Conservation (phyloP, 2,888 invertebrate species). For the Dromius quadrimaculatus region DNA sequence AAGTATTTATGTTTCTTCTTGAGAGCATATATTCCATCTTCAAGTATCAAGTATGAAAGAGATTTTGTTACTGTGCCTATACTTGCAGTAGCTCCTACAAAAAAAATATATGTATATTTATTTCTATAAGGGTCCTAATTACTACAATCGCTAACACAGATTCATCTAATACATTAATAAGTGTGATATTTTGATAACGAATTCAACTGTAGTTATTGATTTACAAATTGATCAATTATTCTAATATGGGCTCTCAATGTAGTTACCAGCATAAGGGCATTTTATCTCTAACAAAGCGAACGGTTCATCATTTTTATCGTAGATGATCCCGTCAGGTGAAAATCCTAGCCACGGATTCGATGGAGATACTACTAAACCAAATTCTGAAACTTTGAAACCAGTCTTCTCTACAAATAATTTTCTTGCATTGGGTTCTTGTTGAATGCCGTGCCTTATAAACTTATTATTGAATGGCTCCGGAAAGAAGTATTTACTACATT, state of each 20-base stretch:
- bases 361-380: neutral
- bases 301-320: constrained; percentile 5
- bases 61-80: no score
- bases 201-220: no score
- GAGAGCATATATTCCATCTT: constrained; percentile 6
- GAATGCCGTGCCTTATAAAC: constrained; percentile 5
- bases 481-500: constrained; percentile 25
- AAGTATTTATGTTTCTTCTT: constrained; percentile 52
- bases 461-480: constrained; percentile 17
- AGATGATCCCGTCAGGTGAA: constrained; percentile 31
- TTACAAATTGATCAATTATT: no score
- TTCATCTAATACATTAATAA: no score
- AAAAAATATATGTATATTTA: no score
- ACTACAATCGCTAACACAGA: no score
- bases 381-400: constrained; percentile 8
- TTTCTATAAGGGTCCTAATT: no score
- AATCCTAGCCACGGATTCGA: constrained; percentile 29
- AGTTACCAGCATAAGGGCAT: constrained; percentile 14
- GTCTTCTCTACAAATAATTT: neutral
- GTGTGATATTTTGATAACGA: no score
- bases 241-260: no score
- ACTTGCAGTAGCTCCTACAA: constrained; percentile 3
- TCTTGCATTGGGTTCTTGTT: constrained; percentile 16
- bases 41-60: no score
- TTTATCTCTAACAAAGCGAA: constrained; percentile 15